These are phyloP conservation scores for Cephalotes varians DNA, from an alignment of 2,888 invertebrate species.

Conservation along the genomic window DNA sequence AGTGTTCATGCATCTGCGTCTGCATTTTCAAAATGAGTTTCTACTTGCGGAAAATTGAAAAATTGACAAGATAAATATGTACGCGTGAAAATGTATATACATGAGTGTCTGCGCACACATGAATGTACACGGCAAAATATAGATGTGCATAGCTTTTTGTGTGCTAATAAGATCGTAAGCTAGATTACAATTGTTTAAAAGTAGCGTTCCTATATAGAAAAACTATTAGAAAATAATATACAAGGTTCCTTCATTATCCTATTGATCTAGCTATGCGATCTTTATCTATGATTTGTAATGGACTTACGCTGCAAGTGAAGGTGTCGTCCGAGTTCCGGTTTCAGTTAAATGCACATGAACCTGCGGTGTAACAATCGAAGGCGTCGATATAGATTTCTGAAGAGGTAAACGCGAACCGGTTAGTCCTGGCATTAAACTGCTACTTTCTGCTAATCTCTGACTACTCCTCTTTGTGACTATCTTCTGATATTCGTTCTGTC, in stretches of 20 bases:
- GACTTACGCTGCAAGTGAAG: slow-evolving; percentile 88
- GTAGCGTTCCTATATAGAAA: background rate
- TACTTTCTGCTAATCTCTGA: slow-evolving; percentile 86
- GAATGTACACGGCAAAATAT: slow-evolving; percentile 43
- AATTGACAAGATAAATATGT: slow-evolving; percentile 19
- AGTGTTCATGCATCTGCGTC: slow-evolving; percentile 60
- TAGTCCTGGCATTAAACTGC: slow-evolving; percentile 85
- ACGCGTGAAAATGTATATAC: slow-evolving; percentile 4
- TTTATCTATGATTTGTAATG: slow-evolving; percentile 36
- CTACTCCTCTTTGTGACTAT: slow-evolving; percentile 87
- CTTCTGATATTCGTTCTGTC: slow-evolving; percentile 91
- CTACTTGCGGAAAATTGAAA: slow-evolving; percentile 36
- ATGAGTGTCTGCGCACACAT: slow-evolving; percentile 29
- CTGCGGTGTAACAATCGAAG: slow-evolving; percentile 92
- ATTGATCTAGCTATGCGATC: slow-evolving; percentile 63
- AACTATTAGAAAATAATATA: background rate
- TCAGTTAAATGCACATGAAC: slow-evolving; percentile 88
- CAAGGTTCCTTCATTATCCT: background rate
- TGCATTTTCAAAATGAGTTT: slow-evolving; percentile 38
- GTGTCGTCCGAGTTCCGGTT: slow-evolving; percentile 85
- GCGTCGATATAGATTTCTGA: slow-evolving; percentile 96
- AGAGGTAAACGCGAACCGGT: slow-evolving; percentile 90
- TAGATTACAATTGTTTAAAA: slow-evolving; percentile 50
- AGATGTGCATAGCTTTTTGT: slow-evolving; percentile 47
- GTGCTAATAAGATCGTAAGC: slow-evolving; percentile 63